Conservation (phyloP, 2,113 vertebrate species). For the Centrocercus urophasianus region DNA sequence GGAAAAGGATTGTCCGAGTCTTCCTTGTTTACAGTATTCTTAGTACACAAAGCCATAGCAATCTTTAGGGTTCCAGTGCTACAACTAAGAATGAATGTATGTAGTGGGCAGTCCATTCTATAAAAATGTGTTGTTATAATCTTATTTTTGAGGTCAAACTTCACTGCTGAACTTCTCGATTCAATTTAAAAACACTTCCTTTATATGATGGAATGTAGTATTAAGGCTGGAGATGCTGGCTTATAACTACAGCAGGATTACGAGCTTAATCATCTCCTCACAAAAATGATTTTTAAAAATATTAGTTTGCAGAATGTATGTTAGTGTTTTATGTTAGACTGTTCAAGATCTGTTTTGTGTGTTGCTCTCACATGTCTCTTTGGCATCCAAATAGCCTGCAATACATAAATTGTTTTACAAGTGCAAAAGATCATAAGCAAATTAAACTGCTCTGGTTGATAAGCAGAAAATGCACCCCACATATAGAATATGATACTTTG, state of each 20-base stretch:
- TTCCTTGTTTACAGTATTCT: background rate
- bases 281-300: background rate
- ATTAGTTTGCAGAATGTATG: background rate
- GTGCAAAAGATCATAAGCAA: background rate
- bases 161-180: rapidly evolving
- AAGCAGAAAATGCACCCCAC: background rate
- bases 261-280: background rate
- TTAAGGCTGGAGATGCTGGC: background rate
- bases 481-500: background rate
- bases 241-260: background rate
- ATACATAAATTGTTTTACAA: background rate
- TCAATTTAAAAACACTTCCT: background rate
- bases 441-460: background rate
- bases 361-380: background rate
- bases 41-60: background rate
- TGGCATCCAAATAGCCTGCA: background rate
- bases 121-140: background rate
- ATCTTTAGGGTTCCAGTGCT: background rate
- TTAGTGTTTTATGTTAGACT: background rate
- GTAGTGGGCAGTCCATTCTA: background rate
- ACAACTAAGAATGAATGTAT: background rate
- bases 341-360: background rate
- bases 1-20: background rate
- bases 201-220: background rate
- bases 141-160: background rate